phyloP scores from a whole-genome alignment of 2,113 vertebrate genomes.

The Ammodytes marinus region DNA sequence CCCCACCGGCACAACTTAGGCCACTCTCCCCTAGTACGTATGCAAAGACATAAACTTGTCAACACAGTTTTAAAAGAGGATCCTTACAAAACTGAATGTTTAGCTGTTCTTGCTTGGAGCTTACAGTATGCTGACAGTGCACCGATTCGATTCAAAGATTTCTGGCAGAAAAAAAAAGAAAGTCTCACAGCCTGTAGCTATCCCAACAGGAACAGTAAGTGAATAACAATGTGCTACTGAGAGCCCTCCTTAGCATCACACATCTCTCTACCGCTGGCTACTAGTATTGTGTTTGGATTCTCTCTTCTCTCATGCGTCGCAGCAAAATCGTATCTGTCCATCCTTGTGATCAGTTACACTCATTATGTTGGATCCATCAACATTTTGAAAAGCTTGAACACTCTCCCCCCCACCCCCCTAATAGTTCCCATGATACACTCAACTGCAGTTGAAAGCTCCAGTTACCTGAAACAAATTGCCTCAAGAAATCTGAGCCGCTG shows the following conservation, averaged over 20 bases:
- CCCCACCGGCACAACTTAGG: too few relatives aligned
- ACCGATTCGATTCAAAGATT: conserved; percentile 78
- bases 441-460: conserved; percentile 84
- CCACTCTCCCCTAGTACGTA: background rate
- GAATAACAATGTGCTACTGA: conserved; percentile 75
- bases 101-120: conserved; percentile 72
- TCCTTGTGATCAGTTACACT: conserved; percentile 84
- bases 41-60: conserved; percentile 57
- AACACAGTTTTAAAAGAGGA: conserved; percentile 53
- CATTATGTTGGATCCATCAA: conserved; percentile 84
- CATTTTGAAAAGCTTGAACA: conserved; percentile 84
- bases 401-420: conserved; percentile 69
- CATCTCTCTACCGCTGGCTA: conserved; percentile 63
- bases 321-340: conserved; percentile 72
- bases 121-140: conserved; percentile 77
- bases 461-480: conserved; percentile 90
- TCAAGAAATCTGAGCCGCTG: conserved; percentile 83
- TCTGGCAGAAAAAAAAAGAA: conserved; percentile 63
- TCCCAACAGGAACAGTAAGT: conserved; percentile 76
- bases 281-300: conserved; percentile 56
- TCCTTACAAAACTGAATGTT: conserved; percentile 67
- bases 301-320: conserved; percentile 40
- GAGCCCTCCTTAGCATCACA: conserved; percentile 69
- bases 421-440: conserved; percentile 86
- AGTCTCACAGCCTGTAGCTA: conserved; percentile 73